Conservation (phyloP, 2,113 vertebrate species). For the Halcyon malimbica region DNA sequence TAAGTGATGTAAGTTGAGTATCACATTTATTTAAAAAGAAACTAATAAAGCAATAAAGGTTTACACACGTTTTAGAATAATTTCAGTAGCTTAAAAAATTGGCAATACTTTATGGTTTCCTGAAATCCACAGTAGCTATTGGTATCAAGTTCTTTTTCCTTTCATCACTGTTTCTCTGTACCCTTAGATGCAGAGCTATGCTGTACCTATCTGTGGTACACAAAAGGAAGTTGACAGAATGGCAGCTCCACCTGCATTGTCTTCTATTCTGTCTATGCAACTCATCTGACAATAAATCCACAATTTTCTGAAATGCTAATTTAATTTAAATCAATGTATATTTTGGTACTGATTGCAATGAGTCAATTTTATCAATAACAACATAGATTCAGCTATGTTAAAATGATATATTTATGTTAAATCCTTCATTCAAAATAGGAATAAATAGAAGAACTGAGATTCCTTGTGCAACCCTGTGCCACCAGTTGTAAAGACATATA, state of each 20-base stretch:
- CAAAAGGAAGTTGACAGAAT: background rate
- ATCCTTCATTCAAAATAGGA: background rate
- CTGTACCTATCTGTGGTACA: background rate
- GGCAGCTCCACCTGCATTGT: background rate
- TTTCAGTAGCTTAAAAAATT: background rate
- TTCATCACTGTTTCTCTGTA: background rate
- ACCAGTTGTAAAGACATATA: background rate
- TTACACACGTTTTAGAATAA: background rate
- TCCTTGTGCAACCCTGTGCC: background rate
- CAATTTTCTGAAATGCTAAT: background rate
- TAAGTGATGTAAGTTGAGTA: accelerated
- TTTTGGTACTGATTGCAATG: background rate
- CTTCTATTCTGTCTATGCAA: background rate
- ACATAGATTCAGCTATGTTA: background rate
- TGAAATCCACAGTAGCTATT: background rate
- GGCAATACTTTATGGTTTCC: background rate
- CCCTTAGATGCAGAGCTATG: background rate
- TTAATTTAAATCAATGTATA: background rate
- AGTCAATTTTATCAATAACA: background rate
- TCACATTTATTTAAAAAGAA: background rate
- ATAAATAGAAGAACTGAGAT: background rate
- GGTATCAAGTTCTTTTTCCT: background rate
- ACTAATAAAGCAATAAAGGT: background rate
- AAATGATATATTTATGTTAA: background rate
- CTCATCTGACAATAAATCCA: background rate